Conservation (phyloP, 1,140 invertebrate genomes). For the Tenebrio molitor region DNA sequence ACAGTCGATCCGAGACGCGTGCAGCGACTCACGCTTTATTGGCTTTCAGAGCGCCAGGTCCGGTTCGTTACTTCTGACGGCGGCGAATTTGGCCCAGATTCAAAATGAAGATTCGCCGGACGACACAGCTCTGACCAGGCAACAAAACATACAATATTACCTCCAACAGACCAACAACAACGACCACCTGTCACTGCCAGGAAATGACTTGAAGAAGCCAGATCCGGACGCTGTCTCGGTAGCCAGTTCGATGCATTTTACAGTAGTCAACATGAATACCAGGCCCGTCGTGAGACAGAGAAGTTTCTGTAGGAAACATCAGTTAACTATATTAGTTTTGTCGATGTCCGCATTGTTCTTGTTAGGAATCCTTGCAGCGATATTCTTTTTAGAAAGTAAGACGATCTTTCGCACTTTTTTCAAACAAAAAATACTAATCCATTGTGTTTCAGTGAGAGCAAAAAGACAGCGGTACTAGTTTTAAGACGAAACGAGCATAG, state of each 20-base stretch:
- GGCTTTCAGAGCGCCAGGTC: slow-evolving; percentile 81
- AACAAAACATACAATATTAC: slow-evolving; percentile 64
- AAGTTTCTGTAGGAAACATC: slow-evolving; percentile 81
- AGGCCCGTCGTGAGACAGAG: slow-evolving; percentile 72
- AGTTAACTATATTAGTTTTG: slow-evolving; percentile 83
- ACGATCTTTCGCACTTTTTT: slow-evolving; percentile 54
- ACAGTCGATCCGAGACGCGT: neutral
- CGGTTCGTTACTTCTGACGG: slow-evolving; percentile 81
- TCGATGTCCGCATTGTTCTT: slow-evolving; percentile 84
- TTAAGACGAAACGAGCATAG: neutral
- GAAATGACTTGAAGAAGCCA: slow-evolving; percentile 59
- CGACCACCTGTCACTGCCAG: slow-evolving; percentile 48
- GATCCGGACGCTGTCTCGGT: slow-evolving; percentile 78
- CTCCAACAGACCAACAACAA: slow-evolving; percentile 56
- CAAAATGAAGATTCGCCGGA: slow-evolving; percentile 69
- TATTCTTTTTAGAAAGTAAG: slow-evolving; percentile 79
- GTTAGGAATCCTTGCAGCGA: slow-evolving; percentile 80
- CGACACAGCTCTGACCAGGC: slow-evolving; percentile 59
- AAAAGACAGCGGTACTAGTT: slow-evolving; percentile 63
- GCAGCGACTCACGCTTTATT: slow-evolving; percentile 11
- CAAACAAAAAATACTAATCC: slow-evolving; percentile 33
- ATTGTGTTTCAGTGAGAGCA: slow-evolving; percentile 72
- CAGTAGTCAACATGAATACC: slow-evolving; percentile 83
- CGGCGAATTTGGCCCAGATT: slow-evolving; percentile 81
- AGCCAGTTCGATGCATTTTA: slow-evolving; percentile 88